These are phyloP conservation scores for Pseudomyrmex pallidus DNA, from an alignment of 1,140 invertebrate species.

Conservation along the genomic window DNA sequence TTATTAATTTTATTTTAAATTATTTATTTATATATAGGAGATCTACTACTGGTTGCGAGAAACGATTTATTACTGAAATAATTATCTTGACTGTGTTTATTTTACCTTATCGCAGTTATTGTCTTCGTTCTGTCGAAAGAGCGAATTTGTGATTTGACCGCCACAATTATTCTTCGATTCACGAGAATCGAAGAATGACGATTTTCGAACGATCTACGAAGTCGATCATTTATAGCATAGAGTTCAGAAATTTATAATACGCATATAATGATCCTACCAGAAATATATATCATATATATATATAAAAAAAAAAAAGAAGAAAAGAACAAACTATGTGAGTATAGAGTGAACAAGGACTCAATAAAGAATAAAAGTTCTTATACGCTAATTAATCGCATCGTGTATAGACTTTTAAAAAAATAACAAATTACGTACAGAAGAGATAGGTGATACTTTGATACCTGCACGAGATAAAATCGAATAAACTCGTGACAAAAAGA, in stretches of 20 bases:
- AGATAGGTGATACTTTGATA: conserved; percentile 72
- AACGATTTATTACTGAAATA: no score
- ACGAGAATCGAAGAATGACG: neutral
- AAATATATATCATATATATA: neutral
- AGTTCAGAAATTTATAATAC: neutral
- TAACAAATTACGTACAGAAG: conserved; percentile 85
- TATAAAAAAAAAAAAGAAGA: conserved; percentile 18
- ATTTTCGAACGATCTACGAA: neutral
- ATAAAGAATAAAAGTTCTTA: conserved; percentile 74
- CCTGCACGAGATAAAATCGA: conserved; percentile 62
- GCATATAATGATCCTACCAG: neutral
- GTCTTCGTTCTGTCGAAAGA: conserved; percentile 47
- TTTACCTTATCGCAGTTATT: conserved; percentile 35
- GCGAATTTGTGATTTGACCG: neutral
- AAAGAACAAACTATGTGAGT: conserved; percentile 28
- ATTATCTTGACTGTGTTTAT: neutral
- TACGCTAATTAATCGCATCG: conserved; percentile 77
- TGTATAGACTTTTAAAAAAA: conserved; percentile 85
- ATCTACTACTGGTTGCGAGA: no score
- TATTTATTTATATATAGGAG: no score
- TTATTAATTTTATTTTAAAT: no score
- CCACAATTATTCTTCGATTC: neutral
- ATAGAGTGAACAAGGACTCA: conserved; percentile 23
- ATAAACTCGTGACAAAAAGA: conserved; percentile 78
- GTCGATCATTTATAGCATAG: conserved; percentile 7